Evolutionary conservation across 2,113 vertebrate species (phyloP).

Genomic region (Scartelaos histophorus): DNA sequence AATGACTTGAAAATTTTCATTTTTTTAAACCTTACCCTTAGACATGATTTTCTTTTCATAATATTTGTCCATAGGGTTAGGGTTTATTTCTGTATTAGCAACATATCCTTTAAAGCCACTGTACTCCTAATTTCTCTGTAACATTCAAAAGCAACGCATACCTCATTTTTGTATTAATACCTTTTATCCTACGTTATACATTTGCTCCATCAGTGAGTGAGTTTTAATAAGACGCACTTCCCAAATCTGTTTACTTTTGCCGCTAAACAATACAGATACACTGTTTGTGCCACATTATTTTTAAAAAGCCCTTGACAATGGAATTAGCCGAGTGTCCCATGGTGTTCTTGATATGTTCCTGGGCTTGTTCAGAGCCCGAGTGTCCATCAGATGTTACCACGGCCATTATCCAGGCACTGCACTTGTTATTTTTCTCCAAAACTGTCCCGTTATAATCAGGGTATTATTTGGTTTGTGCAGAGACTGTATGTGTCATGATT

Average conservation of each 20-base stretch:
- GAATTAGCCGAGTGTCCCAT: slow-evolving; percentile 8
- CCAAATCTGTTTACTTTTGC: background rate
- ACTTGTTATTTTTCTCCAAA: slow-evolving; percentile 9
- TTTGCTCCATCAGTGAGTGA: background rate
- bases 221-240: background rate
- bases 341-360: slow-evolving; percentile 22
- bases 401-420: background rate
- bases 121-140: too few relatives aligned
- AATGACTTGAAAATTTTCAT: too few relatives aligned
- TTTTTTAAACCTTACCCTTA: too few relatives aligned
- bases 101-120: too few relatives aligned
- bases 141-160: background rate
- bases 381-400: background rate
- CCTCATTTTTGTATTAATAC: background rate
- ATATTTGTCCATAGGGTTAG: too few relatives aligned
- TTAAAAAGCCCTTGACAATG: background rate
- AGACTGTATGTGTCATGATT: background rate
- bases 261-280: background rate
- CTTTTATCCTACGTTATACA: background rate
- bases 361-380: slow-evolving; percentile 32
- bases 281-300: slow-evolving; percentile 20
- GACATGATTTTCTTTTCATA: too few relatives aligned
- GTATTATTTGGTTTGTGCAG: background rate
- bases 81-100: too few relatives aligned
- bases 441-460: background rate